Evolutionary conservation across 2,888 invertebrate genomes (phyloP), one percentile per base, ranked within the genome.

Genomic region (Rapana venosa): DNA sequence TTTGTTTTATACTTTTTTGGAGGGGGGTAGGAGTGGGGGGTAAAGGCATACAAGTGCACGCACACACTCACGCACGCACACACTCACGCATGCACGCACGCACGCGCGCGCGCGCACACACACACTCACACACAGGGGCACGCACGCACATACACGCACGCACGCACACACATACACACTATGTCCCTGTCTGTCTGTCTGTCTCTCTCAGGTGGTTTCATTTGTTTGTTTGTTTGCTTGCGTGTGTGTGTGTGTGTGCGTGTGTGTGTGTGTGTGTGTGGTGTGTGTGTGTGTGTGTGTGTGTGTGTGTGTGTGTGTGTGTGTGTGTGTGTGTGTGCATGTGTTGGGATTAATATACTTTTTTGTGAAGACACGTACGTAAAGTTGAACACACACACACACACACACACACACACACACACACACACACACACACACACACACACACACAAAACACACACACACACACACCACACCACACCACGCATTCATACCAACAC

Each of bases 301-400:
- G 77, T 77, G 77, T 77, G 77, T 77, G 77, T 77, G 77, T 77
- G 77, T n/a, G 77, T n/a, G 77, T n/a, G 77, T n/a, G 77, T 77
- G 77, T n/a, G 77, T 77, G 77, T n/a, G 77, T 77, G 77, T n/a
- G n/a, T 77, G 77, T 77, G 22, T 77, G 77, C 22, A n/a, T 30
- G 4, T 61, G 61, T 61, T 15, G 2, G 77, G 47, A 5, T 8
- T 47, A 47, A 47, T 47, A 47, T 47, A 2, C 2, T 47, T 47
- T 47, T 47, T 5, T 47, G 47, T 47, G 47, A 47, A 15, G 8
- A 4, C 1, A 47, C 4, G 8, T 2, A 47, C 47, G 47, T 47
- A 47, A 47, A 47, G 8, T 47, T 47, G 47, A 47, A 47, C 4
- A 47, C 47, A 8, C n/a, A n/a, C n/a, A n/a, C n/a, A n/a, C n/a